Base-by-base conservation (phyloP, 1,140 invertebrate genomes). In the Drosophila pruinosa region DNA sequence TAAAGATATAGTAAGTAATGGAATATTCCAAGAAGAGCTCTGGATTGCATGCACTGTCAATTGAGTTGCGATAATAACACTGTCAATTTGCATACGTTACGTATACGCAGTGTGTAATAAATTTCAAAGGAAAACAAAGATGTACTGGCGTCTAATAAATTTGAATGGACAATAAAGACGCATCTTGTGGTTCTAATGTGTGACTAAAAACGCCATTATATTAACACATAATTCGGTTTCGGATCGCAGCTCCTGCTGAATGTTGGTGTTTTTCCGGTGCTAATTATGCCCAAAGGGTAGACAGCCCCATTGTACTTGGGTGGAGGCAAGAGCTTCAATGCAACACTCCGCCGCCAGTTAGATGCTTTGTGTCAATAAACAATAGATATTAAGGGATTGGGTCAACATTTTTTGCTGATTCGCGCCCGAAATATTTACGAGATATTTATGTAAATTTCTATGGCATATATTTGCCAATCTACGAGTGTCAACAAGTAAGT, bases 71-170 rank as follows among this genome's bases (percentile, higher is more conserved):
- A 47, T 59, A 45, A 58, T 56, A 22, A 68, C 28, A 57, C 61
- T 48, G 34, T 47, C n/a, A 34, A 34, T 71, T 43, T 36, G 56
- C 39, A 53, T 28, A 41, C 39, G 71, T 88, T 78, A 71, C 82
- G 82, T 74, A 88, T 86, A 88, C 81, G 81, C 62, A 70, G 59
- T 34, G 82, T 86, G 65, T 78, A 71, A 81, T 64, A 57, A 68
- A 77, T 56, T 28, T 21, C 12, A 56, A 56, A 64, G 15, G 19
- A 53, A 56, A 56, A 56, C 21, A 65, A 17, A 31, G 47, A 31
- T 21, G 7, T 21, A 43, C 10, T 10, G n/a, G 59, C 28, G 82
- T 86, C 62, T 78, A 71, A 81, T 64, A 57, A 68, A 77, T 56
- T 28, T 21, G 12, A 56, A 56, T 56, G 15, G 19, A 53, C 48